Evolutionary conservation across 2,113 vertebrate genomes (phyloP), one percentile per base, ranked within the genome.

Genomic region (Tachysurus vachellii): DNA sequence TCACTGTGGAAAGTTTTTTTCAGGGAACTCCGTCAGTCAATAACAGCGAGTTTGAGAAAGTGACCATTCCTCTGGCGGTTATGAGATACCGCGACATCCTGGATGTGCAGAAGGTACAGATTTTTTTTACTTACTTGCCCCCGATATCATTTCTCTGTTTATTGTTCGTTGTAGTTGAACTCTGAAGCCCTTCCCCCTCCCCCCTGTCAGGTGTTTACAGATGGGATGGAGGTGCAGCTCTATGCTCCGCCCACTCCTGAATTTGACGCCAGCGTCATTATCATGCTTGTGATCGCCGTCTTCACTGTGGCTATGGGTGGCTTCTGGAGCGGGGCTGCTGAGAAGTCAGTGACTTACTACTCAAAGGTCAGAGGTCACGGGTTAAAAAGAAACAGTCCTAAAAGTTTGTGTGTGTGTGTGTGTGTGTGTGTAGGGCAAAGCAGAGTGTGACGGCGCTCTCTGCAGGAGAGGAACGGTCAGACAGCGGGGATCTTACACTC

Each of bases 301-400:
- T 92, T 94, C 82, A 99, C 97, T 0, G 96, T 99, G 47, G 92
- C 94, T 1, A 89, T 99, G 88, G 98, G 98, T 28, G 96, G 97
- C 80, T 98, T 95, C 91, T 99, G 98, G 98, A 99, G 97, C 0
- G 97, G 97, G 36, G 92, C 95, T 0, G 94, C 95, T 91, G 98
- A 99, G 91, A 94, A 90, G 95, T 95, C 73, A 91, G 89, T 70
- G 44, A 75, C 26, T 36, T 19, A 47, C 56, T 23, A 61, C 16
- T 21, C 54, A 28, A 10, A 57, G 54, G 54, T 80, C 56, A 81
- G 31, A 44, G 79, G 56, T 80, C 77, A 80, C 28, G 2, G 7
- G 54, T 21, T 59, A 61, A 13, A 61, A 23, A 57, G 54, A 36
- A 57, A 42, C 19, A 4, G 28, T 53, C 11, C 23, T 77, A 19